These are phyloP conservation scores for Drosophila aldrichi DNA, from an alignment of 2,888 invertebrate genomes.

Conservation along the genomic window DNA sequence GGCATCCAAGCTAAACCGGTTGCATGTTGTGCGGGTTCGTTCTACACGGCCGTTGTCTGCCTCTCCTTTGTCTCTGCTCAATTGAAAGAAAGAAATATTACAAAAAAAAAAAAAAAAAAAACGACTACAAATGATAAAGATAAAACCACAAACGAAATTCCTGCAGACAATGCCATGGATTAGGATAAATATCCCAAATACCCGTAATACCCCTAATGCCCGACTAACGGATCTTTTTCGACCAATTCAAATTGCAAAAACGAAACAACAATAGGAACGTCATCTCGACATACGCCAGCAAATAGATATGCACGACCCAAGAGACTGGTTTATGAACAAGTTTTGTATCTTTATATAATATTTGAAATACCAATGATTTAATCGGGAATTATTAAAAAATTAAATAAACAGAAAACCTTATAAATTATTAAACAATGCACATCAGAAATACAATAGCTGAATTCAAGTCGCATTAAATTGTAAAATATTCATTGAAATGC, in stretches of 20 bases:
- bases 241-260: neutral
- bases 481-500: neutral
- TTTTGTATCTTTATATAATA: conserved; percentile 7
- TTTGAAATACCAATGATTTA: conserved; percentile 36
- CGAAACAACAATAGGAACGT: conserved; percentile 13
- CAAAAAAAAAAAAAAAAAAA: no score
- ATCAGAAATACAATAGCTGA: neutral
- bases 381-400: conserved; percentile 23
- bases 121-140: neutral
- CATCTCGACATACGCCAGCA: conserved; percentile 21
- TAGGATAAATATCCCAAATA: conserved; percentile 20
- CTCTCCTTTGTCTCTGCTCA: conserved; percentile 8
- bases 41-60: conserved; percentile 22
- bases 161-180: conserved; percentile 26
- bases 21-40: conserved; percentile 41
- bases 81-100: conserved; percentile 15
- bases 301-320: conserved; percentile 16
- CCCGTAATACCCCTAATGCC: conserved; percentile 8
- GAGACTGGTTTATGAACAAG: conserved; percentile 44
- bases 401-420: neutral
- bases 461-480: neutral
- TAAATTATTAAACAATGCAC: neutral
- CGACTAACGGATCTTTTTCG: conserved; percentile 15
- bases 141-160: conserved; percentile 30
- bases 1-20: conserved; percentile 37